A percentile compares a stretch with the other conserved stretches of the same genome.
Conservation (phyloP, 2,888 invertebrate species). For the Arrhopalites spinosus region DNA sequence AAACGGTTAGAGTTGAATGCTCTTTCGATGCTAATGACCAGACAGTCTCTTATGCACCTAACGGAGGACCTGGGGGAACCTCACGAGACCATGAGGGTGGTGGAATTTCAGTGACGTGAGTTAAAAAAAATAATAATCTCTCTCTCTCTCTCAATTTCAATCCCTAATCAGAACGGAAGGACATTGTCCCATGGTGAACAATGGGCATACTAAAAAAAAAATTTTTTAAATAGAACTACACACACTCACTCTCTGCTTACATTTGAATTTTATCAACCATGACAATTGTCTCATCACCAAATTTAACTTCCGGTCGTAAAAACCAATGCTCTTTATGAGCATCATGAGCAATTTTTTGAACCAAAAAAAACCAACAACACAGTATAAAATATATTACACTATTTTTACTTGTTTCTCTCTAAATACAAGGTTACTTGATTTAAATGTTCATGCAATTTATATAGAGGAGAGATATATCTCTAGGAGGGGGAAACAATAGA, state of each 20-base stretch:
- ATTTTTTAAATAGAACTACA: neutral
- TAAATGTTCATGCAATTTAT: too few relatives aligned
- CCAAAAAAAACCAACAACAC: too few relatives aligned
- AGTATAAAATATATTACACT: too few relatives aligned
- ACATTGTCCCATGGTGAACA: conserved; percentile 40
- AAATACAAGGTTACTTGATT: too few relatives aligned
- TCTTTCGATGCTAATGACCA: conserved; percentile 61
- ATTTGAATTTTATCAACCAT: conserved; percentile 20
- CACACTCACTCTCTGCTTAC: neutral
- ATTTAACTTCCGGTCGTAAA: conserved; percentile 36
- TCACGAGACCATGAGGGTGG: conserved; percentile 57
- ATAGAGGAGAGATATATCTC: too few relatives aligned
- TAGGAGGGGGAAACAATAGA: too few relatives aligned
- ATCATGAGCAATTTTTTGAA: neutral
- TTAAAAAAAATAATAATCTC: too few relatives aligned
- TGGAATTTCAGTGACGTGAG: conserved; percentile 60
- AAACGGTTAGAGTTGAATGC: conserved; percentile 61
- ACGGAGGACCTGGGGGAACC: conserved; percentile 56
- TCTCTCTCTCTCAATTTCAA: conserved; percentile 9
- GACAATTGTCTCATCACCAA: conserved; percentile 30
- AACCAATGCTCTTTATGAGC: conserved; percentile 6
- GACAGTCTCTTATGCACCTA: conserved; percentile 60
- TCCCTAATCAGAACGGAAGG: conserved; percentile 41
- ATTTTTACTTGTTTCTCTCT: too few relatives aligned
- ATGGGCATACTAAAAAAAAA: conserved; percentile 29